Conservation (phyloP, 2,888 invertebrate species). For the Hydrotaea diabolus region DNA sequence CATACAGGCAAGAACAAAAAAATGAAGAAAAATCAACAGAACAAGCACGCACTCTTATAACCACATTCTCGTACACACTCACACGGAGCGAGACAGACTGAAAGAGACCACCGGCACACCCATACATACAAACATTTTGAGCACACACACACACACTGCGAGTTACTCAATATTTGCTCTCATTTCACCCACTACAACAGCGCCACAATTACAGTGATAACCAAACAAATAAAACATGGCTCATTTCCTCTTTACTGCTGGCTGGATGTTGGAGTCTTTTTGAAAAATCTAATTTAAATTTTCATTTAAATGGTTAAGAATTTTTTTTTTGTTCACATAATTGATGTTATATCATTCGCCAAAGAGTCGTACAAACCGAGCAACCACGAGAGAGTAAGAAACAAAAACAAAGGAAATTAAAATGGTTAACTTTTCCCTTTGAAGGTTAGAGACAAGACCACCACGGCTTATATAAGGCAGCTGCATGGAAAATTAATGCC, state of each 20-base stretch:
- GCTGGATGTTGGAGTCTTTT: background rate
- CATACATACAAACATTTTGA: background rate
- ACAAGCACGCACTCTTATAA: constrained; percentile 12
- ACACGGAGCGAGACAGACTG: background rate
- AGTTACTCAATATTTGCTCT: too few relatives aligned
- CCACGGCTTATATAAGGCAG: too few relatives aligned
- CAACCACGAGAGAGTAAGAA: too few relatives aligned
- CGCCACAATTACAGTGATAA: constrained; percentile 16
- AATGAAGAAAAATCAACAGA: background rate
- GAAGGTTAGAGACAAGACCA: too few relatives aligned
- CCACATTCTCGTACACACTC: constrained; percentile 32
- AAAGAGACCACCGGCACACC: background rate
- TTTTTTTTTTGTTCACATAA: background rate
- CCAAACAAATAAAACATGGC: constrained; percentile 55
- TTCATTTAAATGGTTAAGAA: constrained; percentile 39
- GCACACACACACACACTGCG: background rate
- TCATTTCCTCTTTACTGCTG: constrained; percentile 48
- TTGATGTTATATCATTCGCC: too few relatives aligned
- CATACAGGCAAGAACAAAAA: background rate
- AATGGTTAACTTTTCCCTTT: too few relatives aligned
- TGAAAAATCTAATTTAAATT: constrained; percentile 40
- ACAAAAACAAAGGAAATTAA: too few relatives aligned
- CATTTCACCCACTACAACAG: background rate
- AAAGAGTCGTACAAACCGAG: too few relatives aligned
- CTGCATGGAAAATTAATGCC: too few relatives aligned